Conservation (phyloP, 2,888 invertebrate species). For the Sinelater perroti region DNA sequence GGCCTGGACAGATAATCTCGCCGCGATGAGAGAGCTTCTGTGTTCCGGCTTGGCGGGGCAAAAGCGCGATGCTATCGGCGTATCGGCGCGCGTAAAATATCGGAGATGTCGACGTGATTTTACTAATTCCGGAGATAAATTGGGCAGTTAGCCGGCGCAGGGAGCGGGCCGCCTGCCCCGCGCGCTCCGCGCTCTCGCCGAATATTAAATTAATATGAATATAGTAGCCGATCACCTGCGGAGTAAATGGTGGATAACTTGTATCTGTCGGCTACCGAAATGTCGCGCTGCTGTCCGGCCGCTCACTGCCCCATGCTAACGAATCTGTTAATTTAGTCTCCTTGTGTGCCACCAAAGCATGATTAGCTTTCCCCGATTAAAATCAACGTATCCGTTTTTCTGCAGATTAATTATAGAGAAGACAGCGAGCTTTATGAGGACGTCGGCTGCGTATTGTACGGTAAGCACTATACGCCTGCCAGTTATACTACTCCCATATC, state of each 20-base stretch:
- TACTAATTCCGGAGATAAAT: constrained; percentile 29
- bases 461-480: too few relatives aligned
- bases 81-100: constrained; percentile 21
- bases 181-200: constrained; percentile 7
- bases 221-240: constrained; percentile 47
- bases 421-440: constrained; percentile 14
- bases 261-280: constrained; percentile 45
- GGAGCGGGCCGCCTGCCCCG: constrained; percentile 4
- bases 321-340: too few relatives aligned
- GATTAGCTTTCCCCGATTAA: too few relatives aligned
- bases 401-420: too few relatives aligned
- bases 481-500: too few relatives aligned
- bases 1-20: constrained; percentile 23
- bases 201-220: constrained; percentile 38
- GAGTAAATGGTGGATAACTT: constrained; percentile 44
- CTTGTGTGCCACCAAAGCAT: too few relatives aligned
- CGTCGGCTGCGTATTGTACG: too few relatives aligned
- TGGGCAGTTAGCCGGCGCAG: constrained; percentile 18
- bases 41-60: constrained; percentile 28
- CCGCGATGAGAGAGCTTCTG: constrained; percentile 38
- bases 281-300: constrained; percentile 20
- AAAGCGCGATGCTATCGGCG: constrained; percentile 13
- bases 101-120: constrained; percentile 23
- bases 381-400: too few relatives aligned
- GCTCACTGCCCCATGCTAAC: constrained; percentile 24